phyloP scores from a whole-genome alignment of 2,797 vertebrate species.

The Melanogrammus aeglefinus region DNA sequence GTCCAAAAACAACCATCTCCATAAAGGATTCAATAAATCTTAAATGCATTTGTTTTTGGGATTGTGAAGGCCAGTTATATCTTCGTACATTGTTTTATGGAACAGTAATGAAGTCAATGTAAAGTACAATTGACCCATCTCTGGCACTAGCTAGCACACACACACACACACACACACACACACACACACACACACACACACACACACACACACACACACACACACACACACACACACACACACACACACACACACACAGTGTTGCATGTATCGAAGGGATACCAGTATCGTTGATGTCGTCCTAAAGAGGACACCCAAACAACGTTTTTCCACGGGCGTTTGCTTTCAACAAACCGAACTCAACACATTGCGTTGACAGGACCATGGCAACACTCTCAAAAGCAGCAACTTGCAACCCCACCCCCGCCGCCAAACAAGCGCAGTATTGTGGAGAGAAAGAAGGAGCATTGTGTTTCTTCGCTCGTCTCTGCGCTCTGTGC shows the following conservation, averaged over 20 bases:
- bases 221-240: not conserved
- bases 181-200: not conserved
- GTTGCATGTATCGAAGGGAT: too few relatives aligned
- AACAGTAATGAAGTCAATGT: not conserved
- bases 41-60: not conserved
- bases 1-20: not conserved
- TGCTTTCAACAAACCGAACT: not conserved
- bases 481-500: not conserved
- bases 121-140: too few relatives aligned
- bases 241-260: not conserved
- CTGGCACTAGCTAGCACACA: not conserved
- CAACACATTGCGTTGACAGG: not conserved
- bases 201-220: not conserved
- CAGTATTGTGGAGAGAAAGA: constrained; percentile 8
- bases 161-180: not conserved
- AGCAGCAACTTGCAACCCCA: constrained; percentile 7
- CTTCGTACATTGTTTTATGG: not conserved
- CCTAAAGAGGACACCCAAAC: not conserved
- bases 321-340: not conserved
- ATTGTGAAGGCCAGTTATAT: not conserved
- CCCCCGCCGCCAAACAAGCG: not conserved
- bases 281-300: too few relatives aligned
- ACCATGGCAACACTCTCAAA: constrained; percentile 12
- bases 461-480: constrained; percentile 2
- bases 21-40: not conserved